A percentile compares a stretch with the other conserved stretches of the same genome.
Evolutionary conservation across 2,888 invertebrate genomes (phyloP).

Genomic region (Atherix ibis): DNA sequence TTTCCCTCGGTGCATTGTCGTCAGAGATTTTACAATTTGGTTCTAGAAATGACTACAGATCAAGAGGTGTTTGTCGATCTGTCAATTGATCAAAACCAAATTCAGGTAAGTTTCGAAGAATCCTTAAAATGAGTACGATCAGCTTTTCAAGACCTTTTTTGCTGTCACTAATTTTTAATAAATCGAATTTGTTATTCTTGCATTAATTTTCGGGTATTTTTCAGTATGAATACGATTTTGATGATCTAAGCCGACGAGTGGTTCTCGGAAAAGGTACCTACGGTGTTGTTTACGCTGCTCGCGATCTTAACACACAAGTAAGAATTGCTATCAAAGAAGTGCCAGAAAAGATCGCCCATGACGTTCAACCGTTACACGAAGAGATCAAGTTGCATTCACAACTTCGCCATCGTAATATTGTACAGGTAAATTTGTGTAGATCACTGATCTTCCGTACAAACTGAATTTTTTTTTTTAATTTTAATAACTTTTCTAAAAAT

Average conservation of each 20-base stretch:
- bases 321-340: conserved; percentile 97
- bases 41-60: conserved; percentile 76
- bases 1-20: conserved; percentile 80
- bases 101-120: conserved; percentile 48
- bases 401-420: conserved; percentile 88
- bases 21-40: conserved; percentile 66
- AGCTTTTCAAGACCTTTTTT: too few relatives aligned
- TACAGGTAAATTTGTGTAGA: conserved; percentile 43
- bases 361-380: conserved; percentile 95
- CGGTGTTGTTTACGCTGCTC: conserved; percentile 85
- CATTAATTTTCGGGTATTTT: too few relatives aligned
- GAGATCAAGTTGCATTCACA: conserved; percentile 96
- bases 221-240: conserved; percentile 86
- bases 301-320: conserved; percentile 84
- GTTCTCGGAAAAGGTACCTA: conserved; percentile 91
- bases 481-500: conserved; percentile 1
- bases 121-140: too few relatives aligned
- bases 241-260: conserved; percentile 73
- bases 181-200: too few relatives aligned
- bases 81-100: conserved; percentile 53
- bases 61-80: conserved; percentile 65
- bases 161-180: too few relatives aligned
- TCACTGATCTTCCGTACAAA: neutral
- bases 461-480: neutral
- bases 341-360: conserved; percentile 86